A percentile compares a stretch with the other conserved stretches of the same genome.
phyloP scores from a whole-genome alignment of 2,113 vertebrate genomes.

The Neopipo cinnamomea region DNA sequence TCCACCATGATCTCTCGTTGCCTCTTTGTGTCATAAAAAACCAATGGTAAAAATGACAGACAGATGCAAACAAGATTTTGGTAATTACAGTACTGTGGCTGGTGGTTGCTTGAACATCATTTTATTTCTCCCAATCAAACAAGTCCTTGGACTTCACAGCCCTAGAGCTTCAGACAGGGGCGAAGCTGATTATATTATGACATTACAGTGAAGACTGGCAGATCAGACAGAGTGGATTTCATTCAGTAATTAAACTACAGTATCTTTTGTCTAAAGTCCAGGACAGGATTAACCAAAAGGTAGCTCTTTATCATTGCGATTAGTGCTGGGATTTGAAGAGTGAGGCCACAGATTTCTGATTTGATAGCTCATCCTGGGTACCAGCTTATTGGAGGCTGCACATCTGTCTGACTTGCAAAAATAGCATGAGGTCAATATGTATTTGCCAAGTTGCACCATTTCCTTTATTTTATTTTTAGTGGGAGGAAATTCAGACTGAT shows the following conservation, averaged over 20 bases:
- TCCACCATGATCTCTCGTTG: conserved; percentile 48
- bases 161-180: conserved; percentile 68
- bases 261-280: conserved; percentile 76
- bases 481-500: conserved; percentile 51
- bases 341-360: conserved; percentile 66
- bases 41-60: conserved; percentile 65
- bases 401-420: conserved; percentile 73
- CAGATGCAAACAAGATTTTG: conserved; percentile 73
- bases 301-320: conserved; percentile 76
- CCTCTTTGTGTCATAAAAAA: conserved; percentile 53
- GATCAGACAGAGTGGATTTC: conserved; percentile 81
- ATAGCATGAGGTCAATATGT: conserved; percentile 67
- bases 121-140: conserved; percentile 76
- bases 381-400: conserved; percentile 46
- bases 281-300: conserved; percentile 78
- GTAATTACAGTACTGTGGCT: conserved; percentile 71
- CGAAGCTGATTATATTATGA: conserved; percentile 77
- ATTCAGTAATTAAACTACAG: conserved; percentile 78
- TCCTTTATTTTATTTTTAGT: conserved; percentile 59
- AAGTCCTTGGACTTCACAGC: conserved; percentile 76
- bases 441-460: conserved; percentile 54
- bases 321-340: conserved; percentile 75
- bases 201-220: conserved; percentile 75
- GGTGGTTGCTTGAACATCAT: conserved; percentile 71
- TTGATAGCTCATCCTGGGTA: conserved; percentile 56